Evolutionary conservation across 2,113 vertebrate species (phyloP), one percentile per base, ranked within the genome.

Genomic region (Myiozetetes cayanensis): DNA sequence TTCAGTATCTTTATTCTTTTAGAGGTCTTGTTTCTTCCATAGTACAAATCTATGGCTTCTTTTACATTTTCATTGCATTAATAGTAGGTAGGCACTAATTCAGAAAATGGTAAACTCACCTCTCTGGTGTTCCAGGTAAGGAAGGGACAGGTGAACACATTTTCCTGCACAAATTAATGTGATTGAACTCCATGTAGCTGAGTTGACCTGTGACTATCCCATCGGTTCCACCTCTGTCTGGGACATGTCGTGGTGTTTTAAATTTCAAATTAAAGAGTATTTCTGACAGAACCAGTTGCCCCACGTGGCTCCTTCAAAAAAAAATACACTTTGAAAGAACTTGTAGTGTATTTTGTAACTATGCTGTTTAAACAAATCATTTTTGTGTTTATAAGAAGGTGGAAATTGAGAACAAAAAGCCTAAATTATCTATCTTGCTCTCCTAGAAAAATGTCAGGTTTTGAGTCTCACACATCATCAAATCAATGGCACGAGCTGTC

Each of bases 391-490:
- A 92, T 85, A 95, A 75, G 21, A 61, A 87, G 52, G 65, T 87
- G 56, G 61, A 90, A 96, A 92, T 82, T 53, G 86, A 93, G 93
- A 91, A 85, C 79, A 94, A 95, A 96, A 92, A 7, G 0, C 12
- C 31, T 81, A 89, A 89, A 97, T 93, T 81, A 89, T 90, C 90
- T 61, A 78, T 93, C 90, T 89, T 89, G 12, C 44, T 96, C 12
- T 77, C 73, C 83, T 87, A 95, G 90, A 95, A 96, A 95, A 94
- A 78, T 49, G 96, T 96, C 93, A 96, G 25, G 24, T 78, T 94
- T 81, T 86, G 68, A 82, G 56, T 81, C 84, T 94, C 86, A 62
- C 94, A 96, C 94, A 93, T 95, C 88, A 94, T 95, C 92, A 97
- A 95, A 92, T 92, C 88, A 92, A 75, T 87, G 80, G 70, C 80